A percentile compares a stretch with the other conserved stretches of the same genome.
Conservation (phyloP, 1,140 invertebrate species). For the Panulirus ornatus region DNA sequence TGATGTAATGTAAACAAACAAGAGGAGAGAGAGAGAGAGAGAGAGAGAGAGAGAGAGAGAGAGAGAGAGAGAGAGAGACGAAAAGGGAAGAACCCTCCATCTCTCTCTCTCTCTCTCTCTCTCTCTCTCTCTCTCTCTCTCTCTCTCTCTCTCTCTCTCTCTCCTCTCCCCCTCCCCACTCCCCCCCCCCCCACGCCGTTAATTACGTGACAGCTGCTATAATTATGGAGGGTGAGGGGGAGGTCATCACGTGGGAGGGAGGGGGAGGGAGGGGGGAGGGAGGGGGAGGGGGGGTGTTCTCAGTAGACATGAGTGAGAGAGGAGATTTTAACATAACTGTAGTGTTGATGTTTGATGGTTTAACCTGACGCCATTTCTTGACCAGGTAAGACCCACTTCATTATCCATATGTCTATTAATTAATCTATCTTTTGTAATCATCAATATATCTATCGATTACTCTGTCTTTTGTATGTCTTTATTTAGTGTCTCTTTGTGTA, state of each 20-base stretch:
- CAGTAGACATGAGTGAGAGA: neutral
- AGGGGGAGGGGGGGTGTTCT: neutral
- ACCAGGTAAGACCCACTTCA: no score
- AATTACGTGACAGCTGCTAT: constrained; percentile 54
- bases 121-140: neutral
- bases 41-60: neutral
- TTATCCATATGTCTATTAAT: no score
- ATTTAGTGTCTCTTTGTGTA: no score
- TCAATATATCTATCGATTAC: no score
- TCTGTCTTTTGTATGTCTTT: no score
- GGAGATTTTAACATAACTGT: no score
- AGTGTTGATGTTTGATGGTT: no score
- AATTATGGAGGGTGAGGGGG: constrained; percentile 39
- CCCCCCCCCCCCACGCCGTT: constrained; percentile 10
- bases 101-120: neutral
- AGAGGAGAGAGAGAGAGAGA: neutral
- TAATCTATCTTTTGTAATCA: no score
- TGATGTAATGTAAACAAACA: constrained; percentile 27
- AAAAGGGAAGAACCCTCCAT: neutral
- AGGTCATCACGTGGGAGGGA: no score
- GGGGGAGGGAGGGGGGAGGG: neutral
- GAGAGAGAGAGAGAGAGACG: neutral
- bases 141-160: neutral
- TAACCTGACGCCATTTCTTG: no score
- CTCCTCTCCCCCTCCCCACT: neutral